Evolutionary conservation across 2,113 vertebrate genomes (phyloP).

Genomic region (Lophotis ruficrista): DNA sequence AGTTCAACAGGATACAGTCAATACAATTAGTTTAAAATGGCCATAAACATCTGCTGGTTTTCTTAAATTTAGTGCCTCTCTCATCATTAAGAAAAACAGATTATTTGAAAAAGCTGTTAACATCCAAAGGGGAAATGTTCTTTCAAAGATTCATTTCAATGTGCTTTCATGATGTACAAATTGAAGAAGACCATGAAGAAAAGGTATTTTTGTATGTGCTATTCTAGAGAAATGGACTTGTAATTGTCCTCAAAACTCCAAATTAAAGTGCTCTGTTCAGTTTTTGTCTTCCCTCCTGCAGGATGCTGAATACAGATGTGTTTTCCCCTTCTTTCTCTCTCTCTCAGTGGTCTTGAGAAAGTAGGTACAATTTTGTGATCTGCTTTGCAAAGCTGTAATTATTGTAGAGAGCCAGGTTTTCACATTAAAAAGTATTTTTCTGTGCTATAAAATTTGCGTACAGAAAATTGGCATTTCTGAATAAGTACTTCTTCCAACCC

Average conservation of each 20-base stretch:
- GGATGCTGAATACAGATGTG: background rate
- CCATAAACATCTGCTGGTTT: slow-evolving; percentile 16
- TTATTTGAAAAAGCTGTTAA: background rate
- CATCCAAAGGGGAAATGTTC: background rate
- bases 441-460: slow-evolving; percentile 39
- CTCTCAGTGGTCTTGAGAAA: background rate
- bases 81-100: slow-evolving; percentile 17
- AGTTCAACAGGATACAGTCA: slow-evolving; percentile 15
- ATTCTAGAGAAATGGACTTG: background rate
- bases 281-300: background rate
- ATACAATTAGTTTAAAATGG: slow-evolving; percentile 45
- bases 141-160: slow-evolving; percentile 6
- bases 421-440: background rate
- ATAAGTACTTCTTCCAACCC: slow-evolving; percentile 41
- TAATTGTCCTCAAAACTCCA: background rate
- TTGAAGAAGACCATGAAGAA: background rate
- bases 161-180: background rate
- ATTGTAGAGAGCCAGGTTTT: slow-evolving; percentile 1
- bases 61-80: background rate
- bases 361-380: slow-evolving; percentile 2
- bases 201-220: background rate
- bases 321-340: background rate
- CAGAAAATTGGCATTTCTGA: slow-evolving; percentile 57
- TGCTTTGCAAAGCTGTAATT: slow-evolving; percentile 40
- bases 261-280: background rate